Evolutionary conservation across 64 coral and sea anemone genomes (phyloP), one percentile per base, ranked within the genome.

Genomic region (Montipora sp.): DNA sequence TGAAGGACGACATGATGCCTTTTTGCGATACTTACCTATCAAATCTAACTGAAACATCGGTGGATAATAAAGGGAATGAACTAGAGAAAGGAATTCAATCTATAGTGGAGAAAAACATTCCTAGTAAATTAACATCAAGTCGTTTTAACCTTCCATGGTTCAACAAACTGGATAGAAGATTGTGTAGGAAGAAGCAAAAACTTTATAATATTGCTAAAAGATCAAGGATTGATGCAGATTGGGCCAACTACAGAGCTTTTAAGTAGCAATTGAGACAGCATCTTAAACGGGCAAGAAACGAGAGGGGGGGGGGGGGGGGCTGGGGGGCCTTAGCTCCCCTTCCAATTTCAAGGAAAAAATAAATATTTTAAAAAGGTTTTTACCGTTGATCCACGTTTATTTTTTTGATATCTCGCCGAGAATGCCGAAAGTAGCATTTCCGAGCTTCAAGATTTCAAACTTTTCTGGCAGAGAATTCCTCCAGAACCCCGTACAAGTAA

Each of bases 141-240:
- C 85, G 92, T 87, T 89, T 70, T 59, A 89, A 93, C 60, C 86
- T 89, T 60, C 86, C 78, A 50, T 88, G 92, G 65, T 94, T 89
- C 48, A 94, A 81, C 22, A 76, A 78, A 84, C 15, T 48, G 48
- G 79, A 80, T 58, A 22, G 92, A 51, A 89, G 85, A 79, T 57
- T 75, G 44, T 88, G 84, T 58, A 77, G 45, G 53, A 80, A 87
- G 75, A 93, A 93, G 68, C 91, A 93, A 79, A 86, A 74, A 77
- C 36, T 93, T 49, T 93, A 93, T 75, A 93, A 87, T 75, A 78
- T 69, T 68, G 91, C 91, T 73, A 86, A 77, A 77, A 93, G 53
- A 78, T 67, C 82, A 78, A 53, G 44, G 44, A 86, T 79, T 1
- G 57, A 24, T 44, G 57, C 36, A 77, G 81, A 93, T 51, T 93